Percentiles rank a stretch among this genome's conserved stretches.
These are phyloP conservation scores for Esperia sulphurella DNA, from an alignment of 2,888 invertebrate species.

Conservation along the genomic window DNA sequence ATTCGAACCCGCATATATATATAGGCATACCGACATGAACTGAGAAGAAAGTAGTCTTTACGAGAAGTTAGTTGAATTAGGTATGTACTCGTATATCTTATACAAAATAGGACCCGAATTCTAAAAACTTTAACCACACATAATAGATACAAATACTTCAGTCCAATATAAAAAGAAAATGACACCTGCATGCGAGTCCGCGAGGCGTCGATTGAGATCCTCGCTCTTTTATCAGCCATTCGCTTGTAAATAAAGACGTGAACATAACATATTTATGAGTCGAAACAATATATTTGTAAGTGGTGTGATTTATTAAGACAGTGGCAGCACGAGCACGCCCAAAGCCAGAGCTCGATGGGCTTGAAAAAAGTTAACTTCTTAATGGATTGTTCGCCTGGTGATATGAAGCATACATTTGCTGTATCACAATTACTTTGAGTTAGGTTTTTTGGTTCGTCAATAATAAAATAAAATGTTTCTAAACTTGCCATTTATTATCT, in stretches of 20 bases:
- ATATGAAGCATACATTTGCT: background rate
- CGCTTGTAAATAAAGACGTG: conserved; percentile 49
- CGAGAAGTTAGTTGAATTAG: too few species aligned
- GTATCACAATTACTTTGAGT: too few species aligned
- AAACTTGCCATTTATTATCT: too few species aligned
- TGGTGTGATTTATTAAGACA: conserved; percentile 60
- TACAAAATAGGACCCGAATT: too few species aligned
- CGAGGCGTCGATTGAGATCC: conserved; percentile 24
- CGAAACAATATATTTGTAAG: conserved; percentile 53
- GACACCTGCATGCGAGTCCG: background rate
- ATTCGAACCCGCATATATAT: too few species aligned
- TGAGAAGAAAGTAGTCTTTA: too few species aligned
- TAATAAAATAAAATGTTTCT: too few species aligned
- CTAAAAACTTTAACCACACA: background rate
- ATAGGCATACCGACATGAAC: too few species aligned
- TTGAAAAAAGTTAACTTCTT: conserved; percentile 5
- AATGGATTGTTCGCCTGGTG: conserved; percentile 2
- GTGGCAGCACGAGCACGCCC: conserved; percentile 41
- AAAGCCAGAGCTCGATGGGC: conserved; percentile 26
- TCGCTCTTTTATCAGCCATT: conserved; percentile 26
- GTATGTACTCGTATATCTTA: too few species aligned
- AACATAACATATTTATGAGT: conserved; percentile 52
- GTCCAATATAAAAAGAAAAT: background rate
- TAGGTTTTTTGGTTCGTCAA: too few species aligned
- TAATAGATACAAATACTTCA: background rate